phyloP scores from a whole-genome alignment of 2,113 vertebrate species.

The rat (Rattus norvegicus) region GRCr8 NC_086023.1:78014001-78014500 shows the following conservation, averaged over 20 bases:
- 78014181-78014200: neutral
- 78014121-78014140: neutral
- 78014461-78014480: neutral
- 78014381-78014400: neutral
- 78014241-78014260: neutral
- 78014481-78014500: neutral
- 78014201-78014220: neutral
- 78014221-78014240: neutral
- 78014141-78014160: neutral
- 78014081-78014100: neutral
- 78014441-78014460: neutral
- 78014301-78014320: neutral
- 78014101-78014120: neutral
- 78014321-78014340: neutral
- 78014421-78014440: neutral
- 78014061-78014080: neutral
- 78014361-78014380: neutral
- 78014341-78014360: neutral
- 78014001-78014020: neutral
- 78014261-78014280: neutral
- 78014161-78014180: neutral
- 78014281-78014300: neutral
- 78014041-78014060: neutral
- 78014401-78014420: neutral
- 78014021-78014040: neutral